Evolutionary conservation across 2,888 invertebrate species (phyloP), one percentile per base, ranked within the genome.

Genomic region (Oscheius sp.): DNA sequence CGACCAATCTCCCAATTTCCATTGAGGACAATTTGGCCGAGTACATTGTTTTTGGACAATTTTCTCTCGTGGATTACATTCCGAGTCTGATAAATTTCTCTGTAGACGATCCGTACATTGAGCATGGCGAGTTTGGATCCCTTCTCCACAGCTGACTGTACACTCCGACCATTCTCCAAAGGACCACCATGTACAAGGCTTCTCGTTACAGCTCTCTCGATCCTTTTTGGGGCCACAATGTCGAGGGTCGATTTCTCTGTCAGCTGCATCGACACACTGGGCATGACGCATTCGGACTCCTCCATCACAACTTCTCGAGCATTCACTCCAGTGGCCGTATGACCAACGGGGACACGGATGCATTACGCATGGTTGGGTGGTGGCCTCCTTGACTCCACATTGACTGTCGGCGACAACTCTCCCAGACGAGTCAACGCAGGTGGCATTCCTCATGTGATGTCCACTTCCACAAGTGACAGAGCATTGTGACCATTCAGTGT

Each of bases 401-500:
- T 75, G 61, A 13, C 55, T 23, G 35, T 78, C 77, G 7, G 77
- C 76, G 21, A 72, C 64, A 13, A 68, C 55, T 29, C 75, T 63
- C 29, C 76, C 74, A 29, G 68, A 63, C 7, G 73, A 64, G 78
- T 90, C 89, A 27, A 88, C 83, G 79, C 90, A 90, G 66, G 79
- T 80, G 7, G 88, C 89, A 23, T 85, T 83, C 6, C 90, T 77
- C 35, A 84, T 82, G 81, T 88, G 88, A 12, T 84, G 82, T 3
- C 90, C 90, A 13, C 49, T 58, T 13, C 89, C 90, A 82, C 90
- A 90, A 0, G 88, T 86, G 49, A 82, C 85, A 0, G 89, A 89
- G 78, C 90, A 90, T 88, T 84, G 66, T n/a, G 72, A 88, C 90
- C 90, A 90, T 23, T 88, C 85, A 5, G 88, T 84, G 80, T 90